Evolutionary conservation across 64 coral and sea anemone genomes (phyloP), one percentile per base, ranked within the genome.

Genomic region (Astreopora myriophthalma): DNA sequence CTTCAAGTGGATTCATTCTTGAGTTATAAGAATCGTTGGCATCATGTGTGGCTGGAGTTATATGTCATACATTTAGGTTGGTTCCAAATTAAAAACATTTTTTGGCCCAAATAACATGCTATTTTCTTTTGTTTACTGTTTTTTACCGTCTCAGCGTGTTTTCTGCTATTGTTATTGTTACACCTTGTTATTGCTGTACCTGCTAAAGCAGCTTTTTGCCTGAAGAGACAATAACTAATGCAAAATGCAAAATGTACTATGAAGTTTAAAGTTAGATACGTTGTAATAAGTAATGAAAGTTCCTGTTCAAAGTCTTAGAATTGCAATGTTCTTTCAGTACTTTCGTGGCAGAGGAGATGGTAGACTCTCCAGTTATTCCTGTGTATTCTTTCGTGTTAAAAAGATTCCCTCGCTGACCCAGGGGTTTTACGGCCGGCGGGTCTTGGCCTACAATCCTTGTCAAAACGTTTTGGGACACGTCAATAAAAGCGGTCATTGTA

Each of bases 81-180:
- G 82, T 69, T 86, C 62, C 62, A 11, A 86, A 86, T 70, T 86
- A 86, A 69, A 29, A 86, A 71, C 84, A 88, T 88, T 75, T 88
- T 88, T 88, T 88, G 71, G 86, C 71, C 70, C 86, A 89, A 61
- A 89, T 76, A 89, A 89, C 70, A 36, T 75, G 69, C 86, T 75
- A 88, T 88, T 88, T 88, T 88, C 40, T 76, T 89, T 89, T 74
- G 38, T 74, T 88, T 89, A 58, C 49, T 89, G n/a, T 70, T 55
- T 89, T 63, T 76, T 76, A n/a, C 69, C 30, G 71, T 37, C 75
- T 76, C 73, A 89, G 51, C 85, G 17, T 74, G 73, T 57, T 89
- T 76, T 64, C 16, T 37, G 26, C 57, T 88, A 39, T 88, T 88
- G 36, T 78, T 78, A 88, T 88, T 60, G 71, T 23, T 88, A 17